These are phyloP conservation scores for Artibeus jamaicensis DNA, from an alignment of 2,797 vertebrate genomes.

Conservation along the genomic window DNA sequence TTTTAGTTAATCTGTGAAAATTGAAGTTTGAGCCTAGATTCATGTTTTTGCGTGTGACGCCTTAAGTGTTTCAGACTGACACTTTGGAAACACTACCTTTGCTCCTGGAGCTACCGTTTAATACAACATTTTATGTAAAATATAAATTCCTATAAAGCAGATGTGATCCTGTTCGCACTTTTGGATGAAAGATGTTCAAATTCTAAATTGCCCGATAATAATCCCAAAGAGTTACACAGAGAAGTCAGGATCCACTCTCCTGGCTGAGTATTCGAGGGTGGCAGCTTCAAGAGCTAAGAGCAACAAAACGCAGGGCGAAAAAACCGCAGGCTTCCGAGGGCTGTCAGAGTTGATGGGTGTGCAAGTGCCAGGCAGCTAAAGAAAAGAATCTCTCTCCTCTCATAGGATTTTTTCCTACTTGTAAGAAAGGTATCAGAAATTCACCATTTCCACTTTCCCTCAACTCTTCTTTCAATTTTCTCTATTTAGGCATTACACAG, in stretches of 20 bases:
- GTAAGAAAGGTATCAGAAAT: background rate
- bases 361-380: background rate
- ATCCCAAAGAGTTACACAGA: background rate
- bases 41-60: background rate
- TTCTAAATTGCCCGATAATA: background rate
- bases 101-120: background rate
- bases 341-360: background rate
- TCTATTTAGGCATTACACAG: background rate
- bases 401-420: background rate
- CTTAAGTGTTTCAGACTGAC: background rate
- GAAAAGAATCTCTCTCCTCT: background rate
- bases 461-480: background rate
- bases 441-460: background rate
- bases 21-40: background rate
- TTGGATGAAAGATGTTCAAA: background rate
- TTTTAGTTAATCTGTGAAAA: background rate
- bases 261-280: background rate
- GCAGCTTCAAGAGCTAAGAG: background rate
- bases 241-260: background rate
- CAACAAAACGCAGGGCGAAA: background rate
- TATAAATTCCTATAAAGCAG: background rate
- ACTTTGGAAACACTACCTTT: background rate
- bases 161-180: background rate
- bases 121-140: background rate
- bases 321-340: background rate